Evolutionary conservation across 2,888 invertebrate species (phyloP).

Genomic region (Callyntrura guangdongensis): DNA sequence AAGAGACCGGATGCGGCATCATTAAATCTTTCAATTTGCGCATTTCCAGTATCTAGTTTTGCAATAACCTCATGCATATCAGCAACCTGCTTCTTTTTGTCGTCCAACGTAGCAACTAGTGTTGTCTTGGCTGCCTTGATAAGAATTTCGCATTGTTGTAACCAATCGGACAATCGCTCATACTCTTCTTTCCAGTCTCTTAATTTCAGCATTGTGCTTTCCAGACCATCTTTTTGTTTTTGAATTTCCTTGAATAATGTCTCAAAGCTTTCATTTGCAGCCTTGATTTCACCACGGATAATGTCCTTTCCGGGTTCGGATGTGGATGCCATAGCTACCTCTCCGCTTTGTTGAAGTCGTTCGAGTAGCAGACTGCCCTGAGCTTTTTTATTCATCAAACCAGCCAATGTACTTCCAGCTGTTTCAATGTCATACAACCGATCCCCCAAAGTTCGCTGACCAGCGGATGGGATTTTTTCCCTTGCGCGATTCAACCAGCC

Average conservation of each 20-base stretch:
- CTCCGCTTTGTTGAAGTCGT: constrained; percentile 94
- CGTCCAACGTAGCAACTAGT: constrained; percentile 91
- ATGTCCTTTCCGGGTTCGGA: constrained; percentile 92
- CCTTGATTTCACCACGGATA: constrained; percentile 94
- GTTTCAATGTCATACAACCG: constrained; percentile 94
- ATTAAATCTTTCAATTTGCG: constrained; percentile 94
- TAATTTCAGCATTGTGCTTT: constrained; percentile 93
- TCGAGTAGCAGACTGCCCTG: constrained; percentile 96
- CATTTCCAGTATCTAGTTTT: constrained; percentile 91
- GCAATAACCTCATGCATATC: constrained; percentile 91
- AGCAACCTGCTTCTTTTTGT: constrained; percentile 94
- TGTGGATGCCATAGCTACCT: constrained; percentile 94
- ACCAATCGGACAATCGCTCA: constrained; percentile 95
- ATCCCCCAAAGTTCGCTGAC: constrained; percentile 93
- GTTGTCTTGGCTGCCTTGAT: constrained; percentile 96
- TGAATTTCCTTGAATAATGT: constrained; percentile 94
- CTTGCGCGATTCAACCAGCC: constrained; percentile 95
- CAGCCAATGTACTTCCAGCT: constrained; percentile 87
- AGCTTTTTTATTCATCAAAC: constrained; percentile 94
- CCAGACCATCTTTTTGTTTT: constrained; percentile 93
- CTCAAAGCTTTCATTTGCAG: constrained; percentile 94
- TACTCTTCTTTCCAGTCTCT: constrained; percentile 97
- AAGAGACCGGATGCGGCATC: constrained; percentile 91
- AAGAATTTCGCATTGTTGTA: constrained; percentile 96
- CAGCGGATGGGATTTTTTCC: constrained; percentile 95